A percentile compares a stretch with the other conserved stretches of the same genome.
Evolutionary conservation across 2,113 vertebrate genomes (phyloP).

Genomic region (Platichthys flesus): DNA sequence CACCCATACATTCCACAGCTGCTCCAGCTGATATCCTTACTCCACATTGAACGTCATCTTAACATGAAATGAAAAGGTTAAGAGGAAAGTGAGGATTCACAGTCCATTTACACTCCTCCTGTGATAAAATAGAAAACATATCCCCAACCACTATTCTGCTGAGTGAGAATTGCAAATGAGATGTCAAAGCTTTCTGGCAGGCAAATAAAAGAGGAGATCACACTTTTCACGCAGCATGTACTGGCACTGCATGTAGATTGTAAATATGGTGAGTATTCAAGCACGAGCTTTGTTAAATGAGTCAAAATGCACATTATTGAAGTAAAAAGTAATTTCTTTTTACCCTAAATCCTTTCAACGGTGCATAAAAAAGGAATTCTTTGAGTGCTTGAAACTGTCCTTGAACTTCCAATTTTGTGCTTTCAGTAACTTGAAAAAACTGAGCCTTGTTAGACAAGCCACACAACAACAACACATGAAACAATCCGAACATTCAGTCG

Average conservation of each 20-base stretch:
- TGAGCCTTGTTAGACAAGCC: neutral
- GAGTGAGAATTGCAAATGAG: constrained; percentile 8
- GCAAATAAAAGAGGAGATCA: neutral
- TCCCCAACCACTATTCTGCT: neutral
- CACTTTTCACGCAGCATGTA: neutral
- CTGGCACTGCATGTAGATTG: neutral
- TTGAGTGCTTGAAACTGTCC: constrained; percentile 26
- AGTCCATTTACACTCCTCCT: constrained; percentile 11
- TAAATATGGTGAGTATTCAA: neutral
- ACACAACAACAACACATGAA: constrained; percentile 15
- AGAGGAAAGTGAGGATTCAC: constrained; percentile 18
- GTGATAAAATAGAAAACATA: constrained; percentile 15
- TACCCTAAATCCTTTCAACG: constrained; percentile 10
- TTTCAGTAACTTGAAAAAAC: constrained; percentile 14
- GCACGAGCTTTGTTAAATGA: neutral
- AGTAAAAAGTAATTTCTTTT: neutral
- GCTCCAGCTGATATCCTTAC: neutral
- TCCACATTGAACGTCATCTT: constrained; percentile 4
- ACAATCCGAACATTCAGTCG: neutral
- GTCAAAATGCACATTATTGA: neutral
- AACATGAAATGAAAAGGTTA: constrained; percentile 1
- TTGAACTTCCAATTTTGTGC: constrained; percentile 15
- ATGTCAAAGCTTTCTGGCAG: constrained; percentile 8
- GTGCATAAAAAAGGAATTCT: neutral
- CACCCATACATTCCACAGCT: constrained; percentile 4